Evolutionary conservation across 2,888 invertebrate genomes (phyloP).

Genomic region (Patella depressa): DNA sequence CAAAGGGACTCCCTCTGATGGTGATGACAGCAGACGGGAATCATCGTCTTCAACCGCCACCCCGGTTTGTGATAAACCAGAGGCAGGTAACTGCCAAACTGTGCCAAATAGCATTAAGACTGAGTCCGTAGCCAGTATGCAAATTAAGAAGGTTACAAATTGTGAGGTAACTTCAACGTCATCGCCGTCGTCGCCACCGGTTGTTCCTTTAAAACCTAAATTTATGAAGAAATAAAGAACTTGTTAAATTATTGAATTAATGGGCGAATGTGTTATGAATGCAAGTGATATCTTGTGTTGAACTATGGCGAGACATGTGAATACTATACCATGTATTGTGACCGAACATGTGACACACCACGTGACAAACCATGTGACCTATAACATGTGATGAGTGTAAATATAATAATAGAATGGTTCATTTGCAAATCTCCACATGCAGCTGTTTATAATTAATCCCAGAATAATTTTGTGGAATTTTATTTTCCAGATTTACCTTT

Average conservation of each 20-base stretch:
- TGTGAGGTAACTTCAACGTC: background rate
- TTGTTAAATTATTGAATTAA: too few species aligned
- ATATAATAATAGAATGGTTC: background rate
- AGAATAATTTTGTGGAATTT: too few species aligned
- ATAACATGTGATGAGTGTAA: slow-evolving; percentile 3
- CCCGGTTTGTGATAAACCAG: background rate
- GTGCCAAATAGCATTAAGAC: slow-evolving; percentile 12
- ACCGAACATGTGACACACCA: background rate
- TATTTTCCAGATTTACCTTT: too few species aligned
- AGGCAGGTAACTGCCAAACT: background rate
- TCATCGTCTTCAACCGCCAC: too few species aligned
- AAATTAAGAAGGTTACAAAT: slow-evolving; percentile 10
- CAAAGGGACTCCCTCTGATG: too few species aligned
- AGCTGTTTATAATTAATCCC: background rate
- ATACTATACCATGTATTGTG: too few species aligned
- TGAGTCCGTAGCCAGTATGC: slow-evolving; percentile 9
- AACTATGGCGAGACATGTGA: too few species aligned
- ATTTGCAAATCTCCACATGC: slow-evolving; percentile 10
- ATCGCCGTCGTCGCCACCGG: background rate
- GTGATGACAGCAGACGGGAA: too few species aligned
- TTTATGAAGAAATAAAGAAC: too few species aligned
- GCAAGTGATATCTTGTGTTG: too few species aligned
- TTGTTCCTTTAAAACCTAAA: slow-evolving; percentile 8
- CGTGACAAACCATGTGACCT: background rate
- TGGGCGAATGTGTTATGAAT: too few species aligned